These are phyloP conservation scores for Pteronura brasiliensis DNA, from an alignment of 2,113 vertebrate species.

Conservation along the genomic window DNA sequence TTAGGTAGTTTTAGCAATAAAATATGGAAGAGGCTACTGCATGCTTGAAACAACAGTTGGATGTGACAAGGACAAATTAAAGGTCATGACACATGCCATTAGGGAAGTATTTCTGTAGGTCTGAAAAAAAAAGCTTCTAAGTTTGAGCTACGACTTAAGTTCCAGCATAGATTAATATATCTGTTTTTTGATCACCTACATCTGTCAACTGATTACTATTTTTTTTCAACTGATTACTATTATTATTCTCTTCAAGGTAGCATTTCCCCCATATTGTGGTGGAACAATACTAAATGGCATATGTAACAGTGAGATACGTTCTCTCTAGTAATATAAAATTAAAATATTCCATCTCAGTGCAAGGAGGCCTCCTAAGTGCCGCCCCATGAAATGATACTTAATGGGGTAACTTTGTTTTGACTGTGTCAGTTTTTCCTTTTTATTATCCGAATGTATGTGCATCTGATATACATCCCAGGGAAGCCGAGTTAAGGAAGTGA, in stretches of 20 bases:
- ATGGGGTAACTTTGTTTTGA: not conserved
- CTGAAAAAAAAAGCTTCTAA: not conserved
- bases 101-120: not conserved
- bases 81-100: conserved; percentile 4
- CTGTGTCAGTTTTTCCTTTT: not conserved
- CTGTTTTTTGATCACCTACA: not conserved
- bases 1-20: not conserved
- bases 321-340: not conserved
- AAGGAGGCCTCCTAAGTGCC: not conserved
- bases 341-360: not conserved
- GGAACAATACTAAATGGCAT: not conserved
- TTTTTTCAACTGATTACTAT: not conserved
- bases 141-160: conserved; percentile 28
- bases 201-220: not conserved
- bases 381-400: not conserved
- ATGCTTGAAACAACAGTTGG: not conserved
- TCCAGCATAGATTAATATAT: conserved; percentile 21
- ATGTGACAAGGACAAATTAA: conserved; percentile 37
- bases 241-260: not conserved
- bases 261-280: not conserved
- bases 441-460: not conserved
- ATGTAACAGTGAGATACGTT: not conserved
- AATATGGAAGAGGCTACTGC: not conserved
- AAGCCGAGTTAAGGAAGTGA: conserved; percentile 13
- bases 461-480: not conserved